Base-by-base conservation (phyloP, 2,113 vertebrate species). In the Oryzias curvinotus region DNA sequence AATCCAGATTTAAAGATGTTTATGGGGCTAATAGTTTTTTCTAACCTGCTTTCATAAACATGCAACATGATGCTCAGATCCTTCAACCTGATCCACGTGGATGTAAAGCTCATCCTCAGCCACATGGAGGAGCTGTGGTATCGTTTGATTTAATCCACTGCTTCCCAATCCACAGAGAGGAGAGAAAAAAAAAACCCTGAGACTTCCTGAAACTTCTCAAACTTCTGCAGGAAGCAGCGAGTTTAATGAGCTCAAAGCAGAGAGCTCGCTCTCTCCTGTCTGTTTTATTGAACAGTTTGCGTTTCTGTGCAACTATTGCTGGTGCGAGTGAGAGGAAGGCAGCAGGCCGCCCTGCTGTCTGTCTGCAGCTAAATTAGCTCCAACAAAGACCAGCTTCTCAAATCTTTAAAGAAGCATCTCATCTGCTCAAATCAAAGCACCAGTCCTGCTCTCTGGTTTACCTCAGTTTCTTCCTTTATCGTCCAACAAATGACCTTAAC, bases 161-260 rank as follows among this genome's bases (percentile, higher is more conserved):
- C 52, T 17, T 19, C 17, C 14, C 15, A 56, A 36, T 25, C 25
- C 14, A 14, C 1, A 14, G 18, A 30, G 26, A 46, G 4, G 4
- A 26, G 25, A 51, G 1, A 1, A 15, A n/a, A 46, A 3, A 28
- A 51, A 18, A 46, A 49, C 28, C 64, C 73, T 82, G 74, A 80
- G 81, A 78, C 82, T 84, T 83, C 68, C 75, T 81, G 85, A 86
- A 80, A 80, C 79, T 68, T 66, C 68, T 71, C 67, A 78, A 36
- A 71, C 73, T 85, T 81, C 52, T 75, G 73, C 75, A 79, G 77
- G 79, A 87, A 67, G 83, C 72, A 73, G 75, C 66, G 49, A 84
- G 82, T 79, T 73, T 81, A 74, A 80, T 73, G 75, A 84, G 79
- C 61, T 57, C 48, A 75, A 87, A 75, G 52, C 71, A 62, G 63